Conservation (phyloP, 2,888 invertebrate genomes). For the Alitta virens region DNA sequence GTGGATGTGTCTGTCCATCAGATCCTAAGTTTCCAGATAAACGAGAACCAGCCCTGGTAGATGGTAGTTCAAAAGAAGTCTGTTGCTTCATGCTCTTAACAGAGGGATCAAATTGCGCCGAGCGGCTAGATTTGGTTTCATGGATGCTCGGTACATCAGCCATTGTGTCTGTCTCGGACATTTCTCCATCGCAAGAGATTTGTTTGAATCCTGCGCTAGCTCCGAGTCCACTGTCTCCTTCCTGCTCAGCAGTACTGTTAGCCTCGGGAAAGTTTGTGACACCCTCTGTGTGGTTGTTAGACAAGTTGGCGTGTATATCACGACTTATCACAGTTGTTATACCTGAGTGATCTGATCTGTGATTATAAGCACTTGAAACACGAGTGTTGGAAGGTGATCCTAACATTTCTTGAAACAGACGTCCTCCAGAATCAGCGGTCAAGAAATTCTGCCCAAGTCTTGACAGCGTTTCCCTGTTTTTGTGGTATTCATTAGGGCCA, state of each 20-base stretch:
- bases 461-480: not conserved
- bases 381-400: not conserved
- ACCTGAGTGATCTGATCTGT: no score
- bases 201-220: not conserved
- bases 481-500: not conserved
- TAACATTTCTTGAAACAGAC: not conserved
- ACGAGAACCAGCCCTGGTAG: no score
- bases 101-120: not conserved
- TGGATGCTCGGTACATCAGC: not conserved
- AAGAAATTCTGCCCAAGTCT: not conserved
- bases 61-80: no score
- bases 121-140: not conserved
- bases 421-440: not conserved
- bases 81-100: no score
- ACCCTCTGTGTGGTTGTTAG: no score
- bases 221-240: not conserved
- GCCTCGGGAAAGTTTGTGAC: not conserved
- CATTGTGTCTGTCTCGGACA: conserved; percentile 1
- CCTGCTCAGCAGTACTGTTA: not conserved
- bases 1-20: not conserved
- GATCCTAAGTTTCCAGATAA: not conserved
- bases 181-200: not conserved
- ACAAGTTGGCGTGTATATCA: no score
- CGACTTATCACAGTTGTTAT: no score
- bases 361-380: not conserved